Evolutionary conservation across 2,797 vertebrate species (phyloP).

Genomic region (Ispidina lecontei): DNA sequence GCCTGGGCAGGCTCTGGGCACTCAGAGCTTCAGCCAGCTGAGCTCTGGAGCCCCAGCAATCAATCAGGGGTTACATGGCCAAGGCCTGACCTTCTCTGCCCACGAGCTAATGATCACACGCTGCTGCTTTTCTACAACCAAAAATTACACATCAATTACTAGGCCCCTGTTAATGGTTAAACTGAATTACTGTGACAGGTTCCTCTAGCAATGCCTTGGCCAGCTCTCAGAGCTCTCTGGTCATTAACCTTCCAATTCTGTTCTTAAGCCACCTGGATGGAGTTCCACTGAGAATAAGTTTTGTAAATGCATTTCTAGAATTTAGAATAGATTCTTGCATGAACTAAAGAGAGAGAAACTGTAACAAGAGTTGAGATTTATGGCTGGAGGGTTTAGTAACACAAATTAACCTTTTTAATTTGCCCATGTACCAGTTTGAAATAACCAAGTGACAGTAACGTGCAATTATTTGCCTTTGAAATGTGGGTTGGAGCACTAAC

Average conservation of each 20-base stretch:
- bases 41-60: not conserved
- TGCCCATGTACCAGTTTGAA: not conserved
- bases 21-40: not conserved
- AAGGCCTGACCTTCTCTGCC: constrained; percentile 42
- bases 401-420: not conserved
- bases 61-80: constrained; percentile 6
- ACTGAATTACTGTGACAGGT: constrained; percentile 23
- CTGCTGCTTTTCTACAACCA: constrained; percentile 46
- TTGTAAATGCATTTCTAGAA: not conserved
- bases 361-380: not conserved
- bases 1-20: not conserved
- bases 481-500: not conserved
- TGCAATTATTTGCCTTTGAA: not conserved
- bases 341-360: not conserved
- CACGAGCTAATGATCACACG: constrained; percentile 42
- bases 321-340: not conserved
- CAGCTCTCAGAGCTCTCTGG: not conserved
- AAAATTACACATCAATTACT: constrained; percentile 62
- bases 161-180: constrained; percentile 63
- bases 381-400: not conserved
- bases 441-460: not conserved
- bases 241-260: constrained; percentile 17
- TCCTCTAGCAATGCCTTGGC: not conserved
- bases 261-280: not conserved
- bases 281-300: not conserved